Base-by-base conservation (phyloP, 2,113 vertebrate genomes). In the Myrmophylax atrothorax region DNA sequence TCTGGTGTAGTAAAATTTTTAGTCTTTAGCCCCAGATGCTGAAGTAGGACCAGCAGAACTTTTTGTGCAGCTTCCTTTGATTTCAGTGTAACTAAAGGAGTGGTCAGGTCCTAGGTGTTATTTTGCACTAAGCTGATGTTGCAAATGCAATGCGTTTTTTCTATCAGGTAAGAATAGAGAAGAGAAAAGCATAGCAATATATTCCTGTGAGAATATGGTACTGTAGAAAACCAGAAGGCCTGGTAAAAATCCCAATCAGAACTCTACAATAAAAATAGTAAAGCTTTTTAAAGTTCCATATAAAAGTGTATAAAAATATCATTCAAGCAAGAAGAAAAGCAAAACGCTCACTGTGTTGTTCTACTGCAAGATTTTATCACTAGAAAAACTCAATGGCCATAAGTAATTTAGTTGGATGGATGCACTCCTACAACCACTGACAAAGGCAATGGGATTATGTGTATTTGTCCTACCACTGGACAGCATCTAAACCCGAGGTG, bases 221-320 rank as follows among this genome's bases (percentile, higher is more conserved):
- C 73, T 89, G 78, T 37, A 93, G 55, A 70, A 85, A 88, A 84
- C 62, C 84, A 74, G 59, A 79, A 82, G 49, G 76, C 77, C 78
- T 85, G 75, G 69, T 84, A 96, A 96, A 96, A 97, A 73, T 23
- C 37, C 67, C 79, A 96, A 80, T 47, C 76, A 59, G 38, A 94
- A 87, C n/a, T 66, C 72, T 94, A 95, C 73, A 92, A 97, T 93
- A 91, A 97, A 97, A 97, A 94, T 90, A 97, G 93, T 69, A 94
- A 94, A 79, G 90, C 86, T 94, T 97, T 49, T 31, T 38, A 18
- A 38, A 96, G 94, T 72, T 92, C 83, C 78, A 92, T 97, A 98
- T 94, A 96, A 97, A 98, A 97, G 50, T 78, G 87, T 98, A 98
- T 97, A 97, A 98, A 98, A 97, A 97, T 97, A 97, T 90, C 49